Percentiles rank a stretch among this genome's conserved stretches.
phyloP scores from a whole-genome alignment of 2,888 invertebrate genomes.

The Pherbina coryleti region DNA sequence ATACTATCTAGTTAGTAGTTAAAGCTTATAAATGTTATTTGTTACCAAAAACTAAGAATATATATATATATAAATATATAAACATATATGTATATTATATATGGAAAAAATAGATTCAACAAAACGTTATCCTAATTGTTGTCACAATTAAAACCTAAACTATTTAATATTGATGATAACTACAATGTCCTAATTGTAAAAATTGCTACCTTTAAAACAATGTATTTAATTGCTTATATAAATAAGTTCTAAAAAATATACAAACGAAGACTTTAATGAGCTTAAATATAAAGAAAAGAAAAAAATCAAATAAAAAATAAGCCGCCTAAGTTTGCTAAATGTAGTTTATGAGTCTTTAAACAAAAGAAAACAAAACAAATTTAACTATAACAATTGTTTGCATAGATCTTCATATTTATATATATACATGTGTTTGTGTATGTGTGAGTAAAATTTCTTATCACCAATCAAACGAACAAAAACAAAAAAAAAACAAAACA shows the following conservation, averaged over 20 bases:
- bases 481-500: not conserved
- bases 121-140: not conserved
- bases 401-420: no score
- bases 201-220: not conserved
- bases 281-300: not conserved
- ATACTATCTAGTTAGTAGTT: not conserved
- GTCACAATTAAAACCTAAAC: not conserved
- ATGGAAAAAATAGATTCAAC: not conserved
- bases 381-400: not conserved
- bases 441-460: not conserved
- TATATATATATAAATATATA: not conserved
- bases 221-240: not conserved
- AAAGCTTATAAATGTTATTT: not conserved
- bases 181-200: constrained; percentile 4
- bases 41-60: not conserved
- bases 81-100: not conserved
- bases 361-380: not conserved
- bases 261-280: constrained; percentile 13
- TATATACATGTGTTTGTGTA: not conserved
- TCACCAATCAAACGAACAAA: not conserved
- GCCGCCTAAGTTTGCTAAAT: not conserved
- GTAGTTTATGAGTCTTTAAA: not conserved
- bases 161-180: not conserved
- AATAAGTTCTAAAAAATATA: not conserved
- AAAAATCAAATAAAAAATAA: not conserved